These are phyloP conservation scores for Aplodontia rufa DNA, from an alignment of 2,113 vertebrate species.

Conservation along the genomic window DNA sequence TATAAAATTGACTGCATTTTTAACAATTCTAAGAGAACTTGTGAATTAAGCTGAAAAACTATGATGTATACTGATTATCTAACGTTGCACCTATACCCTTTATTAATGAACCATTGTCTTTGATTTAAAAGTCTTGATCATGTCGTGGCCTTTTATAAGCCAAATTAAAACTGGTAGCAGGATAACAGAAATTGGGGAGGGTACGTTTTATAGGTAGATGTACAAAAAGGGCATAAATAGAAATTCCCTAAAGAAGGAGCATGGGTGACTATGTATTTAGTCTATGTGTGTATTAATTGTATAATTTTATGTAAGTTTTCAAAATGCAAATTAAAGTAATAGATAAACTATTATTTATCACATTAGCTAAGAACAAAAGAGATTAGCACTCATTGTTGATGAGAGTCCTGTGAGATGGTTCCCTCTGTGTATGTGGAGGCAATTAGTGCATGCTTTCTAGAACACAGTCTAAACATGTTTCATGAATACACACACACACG, in stretches of 20 bases:
- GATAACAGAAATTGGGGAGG: not conserved
- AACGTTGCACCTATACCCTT: not conserved
- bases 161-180: conserved; percentile 15
- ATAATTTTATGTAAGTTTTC: not conserved
- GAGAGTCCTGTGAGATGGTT: not conserved
- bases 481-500: no score
- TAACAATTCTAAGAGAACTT: conserved; percentile 31
- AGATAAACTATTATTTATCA: not conserved
- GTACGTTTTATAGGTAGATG: not conserved
- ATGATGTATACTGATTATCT: not conserved
- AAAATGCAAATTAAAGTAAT: conserved; percentile 11
- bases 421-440: not conserved
- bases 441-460: not conserved
- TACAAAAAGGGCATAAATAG: not conserved
- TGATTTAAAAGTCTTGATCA: conserved; percentile 35
- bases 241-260: conserved; percentile 18
- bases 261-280: not conserved
- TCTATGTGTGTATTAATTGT: not conserved
- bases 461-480: not conserved
- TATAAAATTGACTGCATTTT: conserved; percentile 6
- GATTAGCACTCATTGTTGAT: not conserved
- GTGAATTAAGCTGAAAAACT: conserved; percentile 25
- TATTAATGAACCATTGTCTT: not conserved
- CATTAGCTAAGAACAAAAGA: not conserved
- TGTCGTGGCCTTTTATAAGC: not conserved